Evolutionary conservation across 2,113 vertebrate genomes (phyloP), one percentile per base, ranked within the genome.

Genomic region (Hydropotes inermis): DNA sequence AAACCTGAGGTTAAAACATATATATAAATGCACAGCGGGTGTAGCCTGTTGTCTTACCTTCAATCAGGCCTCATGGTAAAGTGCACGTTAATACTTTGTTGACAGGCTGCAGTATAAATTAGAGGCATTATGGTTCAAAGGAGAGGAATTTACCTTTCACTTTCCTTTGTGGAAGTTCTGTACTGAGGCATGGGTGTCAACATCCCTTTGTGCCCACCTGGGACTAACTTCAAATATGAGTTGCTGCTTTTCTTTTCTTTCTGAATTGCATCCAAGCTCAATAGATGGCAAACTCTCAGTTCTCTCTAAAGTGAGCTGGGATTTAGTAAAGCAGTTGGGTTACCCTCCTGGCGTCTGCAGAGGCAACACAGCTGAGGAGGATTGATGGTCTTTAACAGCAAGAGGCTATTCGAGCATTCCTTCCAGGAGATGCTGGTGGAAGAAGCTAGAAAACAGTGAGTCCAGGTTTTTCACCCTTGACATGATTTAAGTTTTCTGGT

Each of bases 321-420:
- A 96, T 88, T 95, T 88, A 87, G 61, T n/a, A 92, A 87, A 91
- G 16, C 61, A n/a, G 16, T 67, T 36, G 27, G 45, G 60, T 70
- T 67, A 61, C 61, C 14, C 30, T 78, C 43, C 50, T 94, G 84
- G 91, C 55, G 7, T 45, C 55, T 33, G 82, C 27, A 89, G 43
- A n/a, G 92, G 14, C 79, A 91, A 95, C 55, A 89, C 61, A 93
- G 89, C 84, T 84, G 47, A 97, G 67, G 67, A 39, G 58, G 54
- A 92, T 19, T 95, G 83, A 39, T n/a, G 28, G 21, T 39, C 54
- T 45, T 61, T 64, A 81, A 43, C 64, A 91, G 3, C 17, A 45
- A 83, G 47, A 94, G 57, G 16, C 47, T 87, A 54, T 30, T 64
- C 11, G 74, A 78, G 21, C 36, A 36, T 39, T 67, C 27, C 7